phyloP scores from a whole-genome alignment of 2,888 invertebrate species.

The Podabrus alpinus region DNA sequence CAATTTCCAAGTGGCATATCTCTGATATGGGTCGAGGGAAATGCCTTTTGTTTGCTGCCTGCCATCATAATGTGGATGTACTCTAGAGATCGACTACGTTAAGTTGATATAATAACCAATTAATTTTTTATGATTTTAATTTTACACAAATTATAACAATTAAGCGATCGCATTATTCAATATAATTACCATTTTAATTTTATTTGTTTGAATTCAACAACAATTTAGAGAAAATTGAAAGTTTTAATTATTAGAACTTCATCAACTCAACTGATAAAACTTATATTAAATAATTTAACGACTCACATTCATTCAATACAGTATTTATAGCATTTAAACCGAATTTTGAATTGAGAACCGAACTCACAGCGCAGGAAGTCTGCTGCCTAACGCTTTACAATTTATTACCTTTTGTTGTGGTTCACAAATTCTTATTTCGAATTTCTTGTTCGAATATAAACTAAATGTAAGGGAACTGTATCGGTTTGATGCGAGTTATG shows the following conservation, averaged over 20 bases:
- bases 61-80: constrained; percentile 44
- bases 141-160: not conserved
- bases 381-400: no score
- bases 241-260: no score
- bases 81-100: constrained; percentile 24
- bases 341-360: no score
- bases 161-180: not conserved
- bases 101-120: constrained; percentile 7
- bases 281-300: no score
- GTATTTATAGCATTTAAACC: no score
- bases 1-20: constrained; percentile 57
- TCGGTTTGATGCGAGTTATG: constrained; percentile 38
- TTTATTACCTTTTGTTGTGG: no score
- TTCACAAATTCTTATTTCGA: no score
- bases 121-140: not conserved
- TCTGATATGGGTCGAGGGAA: constrained; percentile 55
- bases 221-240: not conserved
- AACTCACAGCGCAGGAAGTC: no score
- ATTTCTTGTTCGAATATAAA: not conserved
- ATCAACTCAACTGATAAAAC: no score
- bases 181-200: not conserved
- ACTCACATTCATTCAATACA: no score
- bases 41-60: constrained; percentile 52
- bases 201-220: no score
- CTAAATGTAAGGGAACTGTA: constrained; percentile 36